A percentile compares a stretch with the other conserved stretches of the same genome.
These are phyloP conservation scores for Onychorhynchus coronatus DNA, from an alignment of 2,113 vertebrate genomes.

Conservation along the genomic window DNA sequence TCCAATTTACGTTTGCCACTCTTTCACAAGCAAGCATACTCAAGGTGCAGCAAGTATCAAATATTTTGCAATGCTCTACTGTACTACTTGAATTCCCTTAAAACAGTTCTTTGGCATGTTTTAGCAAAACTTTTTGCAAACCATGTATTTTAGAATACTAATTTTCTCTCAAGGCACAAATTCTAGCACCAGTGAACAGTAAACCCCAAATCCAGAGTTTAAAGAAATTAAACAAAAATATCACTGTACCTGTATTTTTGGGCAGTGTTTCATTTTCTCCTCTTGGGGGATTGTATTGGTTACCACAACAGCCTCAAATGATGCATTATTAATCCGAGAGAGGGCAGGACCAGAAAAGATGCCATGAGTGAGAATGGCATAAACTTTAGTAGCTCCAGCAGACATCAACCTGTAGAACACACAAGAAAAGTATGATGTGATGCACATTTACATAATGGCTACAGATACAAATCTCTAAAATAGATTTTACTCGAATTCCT, in stretches of 20 bases:
- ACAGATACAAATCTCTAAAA: neutral
- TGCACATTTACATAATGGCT: neutral
- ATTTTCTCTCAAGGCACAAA: neutral
- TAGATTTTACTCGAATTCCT: neutral
- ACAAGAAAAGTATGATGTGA: neutral
- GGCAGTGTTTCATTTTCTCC: constrained; percentile 93
- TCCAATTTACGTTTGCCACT: neutral
- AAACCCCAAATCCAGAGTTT: neutral
- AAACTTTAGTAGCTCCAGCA: constrained; percentile 90
- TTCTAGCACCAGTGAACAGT: neutral
- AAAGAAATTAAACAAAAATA: neutral
- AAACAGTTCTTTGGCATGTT: neutral
- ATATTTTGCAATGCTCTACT: neutral
- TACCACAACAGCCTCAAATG: constrained; percentile 93
- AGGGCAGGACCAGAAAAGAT: constrained; percentile 96
- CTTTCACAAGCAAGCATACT: neutral
- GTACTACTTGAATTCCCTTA: neutral
- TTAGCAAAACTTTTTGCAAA: neutral
- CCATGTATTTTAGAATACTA: neutral
- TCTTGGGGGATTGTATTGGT: constrained; percentile 97
- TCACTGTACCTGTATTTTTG: constrained; percentile 88
- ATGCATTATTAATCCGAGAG: constrained; percentile 90
- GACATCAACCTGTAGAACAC: constrained; percentile 80
- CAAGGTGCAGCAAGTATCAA: neutral
- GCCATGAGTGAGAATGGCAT: constrained; percentile 94